Evolutionary conservation across 2,113 vertebrate genomes (phyloP).

Genomic region (Mesocricetus auratus): DNA sequence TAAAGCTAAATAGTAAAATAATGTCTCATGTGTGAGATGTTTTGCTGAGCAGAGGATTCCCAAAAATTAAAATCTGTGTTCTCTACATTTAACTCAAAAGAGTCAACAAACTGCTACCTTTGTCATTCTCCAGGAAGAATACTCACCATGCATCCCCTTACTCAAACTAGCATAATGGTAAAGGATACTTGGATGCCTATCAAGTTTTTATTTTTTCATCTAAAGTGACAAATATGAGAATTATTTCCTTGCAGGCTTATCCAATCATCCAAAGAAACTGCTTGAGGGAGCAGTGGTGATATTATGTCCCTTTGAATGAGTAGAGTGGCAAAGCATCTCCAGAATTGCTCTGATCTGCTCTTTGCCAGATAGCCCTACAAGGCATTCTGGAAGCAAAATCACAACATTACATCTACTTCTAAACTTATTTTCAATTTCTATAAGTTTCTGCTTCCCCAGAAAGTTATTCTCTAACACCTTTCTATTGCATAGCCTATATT

Average conservation of each 20-base stretch:
- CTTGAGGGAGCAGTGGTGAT: too few relatives aligned
- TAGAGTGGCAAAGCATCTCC: background rate
- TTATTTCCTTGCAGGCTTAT: background rate
- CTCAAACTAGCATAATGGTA: background rate
- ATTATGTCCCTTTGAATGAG: background rate
- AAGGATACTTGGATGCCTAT: accelerated
- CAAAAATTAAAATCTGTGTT: background rate
- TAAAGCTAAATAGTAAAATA: too few relatives aligned
- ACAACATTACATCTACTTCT: background rate
- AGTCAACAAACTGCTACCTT: background rate
- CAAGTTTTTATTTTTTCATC: background rate
- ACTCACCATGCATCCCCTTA: background rate
- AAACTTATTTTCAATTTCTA: background rate
- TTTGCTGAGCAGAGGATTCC: background rate
- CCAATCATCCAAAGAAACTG: too few relatives aligned
- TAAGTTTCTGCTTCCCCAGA: background rate
- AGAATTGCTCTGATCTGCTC: background rate
- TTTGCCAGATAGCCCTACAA: background rate
- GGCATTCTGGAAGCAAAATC: background rate
- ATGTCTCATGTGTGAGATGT: background rate
- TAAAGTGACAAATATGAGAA: background rate
- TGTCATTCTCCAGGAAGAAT: background rate
- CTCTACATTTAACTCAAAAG: background rate
- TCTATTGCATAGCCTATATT: background rate
- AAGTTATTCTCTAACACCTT: background rate